Base-by-base conservation (phyloP, 1,140 invertebrate species). In the Philopotamus ludificatus region DNA sequence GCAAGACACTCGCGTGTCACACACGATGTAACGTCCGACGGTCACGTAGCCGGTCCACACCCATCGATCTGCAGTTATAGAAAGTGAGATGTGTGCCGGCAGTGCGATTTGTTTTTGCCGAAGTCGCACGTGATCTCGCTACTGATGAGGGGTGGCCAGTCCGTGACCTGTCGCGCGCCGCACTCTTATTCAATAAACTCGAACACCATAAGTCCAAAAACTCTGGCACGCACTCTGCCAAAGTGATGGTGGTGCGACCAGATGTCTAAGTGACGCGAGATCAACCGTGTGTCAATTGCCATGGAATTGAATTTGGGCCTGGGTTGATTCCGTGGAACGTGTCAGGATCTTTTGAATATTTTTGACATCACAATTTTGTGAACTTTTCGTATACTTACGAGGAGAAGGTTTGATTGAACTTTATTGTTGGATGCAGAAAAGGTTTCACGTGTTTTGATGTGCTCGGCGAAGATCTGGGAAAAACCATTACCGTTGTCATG, bases 61-160 rank as follows among this genome's bases (percentile, higher is more conserved):
- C 42, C 12, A 12, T 12, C n/a, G 12, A 12, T 2, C n/a, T 12
- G 12, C n/a, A 12, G n/a, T 3, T 2, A 44, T 12, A 44, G 4
- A 50, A 4, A 50, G 7, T 18, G 20, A 21, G 47, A 18, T 4
- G 20, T n/a, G 21, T 50, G 21, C 28, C 4, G 4, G 50, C 9
- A 50, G 23, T 53, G 50, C 50, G 50, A 53, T 53, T 53, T 53
- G 50, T 53, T 53, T 53, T 53, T 53, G 50, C 28, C 25, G 22
- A 25, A 28, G 28, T 53, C 22, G 28, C 25, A 53, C 50, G 50
- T 53, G 50, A 53, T 22, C 22, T 22, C 23, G 8, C 9, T 53
- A 22, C 50, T 53, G 50, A 53, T 53, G 50, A 53, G 50, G 9
- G 12, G 15, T 22, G 20, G 23, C 44, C 44, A 4, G 15, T 50